Base-by-base conservation (phyloP, 2,113 vertebrate species). In the Pandion haliaetus region DNA sequence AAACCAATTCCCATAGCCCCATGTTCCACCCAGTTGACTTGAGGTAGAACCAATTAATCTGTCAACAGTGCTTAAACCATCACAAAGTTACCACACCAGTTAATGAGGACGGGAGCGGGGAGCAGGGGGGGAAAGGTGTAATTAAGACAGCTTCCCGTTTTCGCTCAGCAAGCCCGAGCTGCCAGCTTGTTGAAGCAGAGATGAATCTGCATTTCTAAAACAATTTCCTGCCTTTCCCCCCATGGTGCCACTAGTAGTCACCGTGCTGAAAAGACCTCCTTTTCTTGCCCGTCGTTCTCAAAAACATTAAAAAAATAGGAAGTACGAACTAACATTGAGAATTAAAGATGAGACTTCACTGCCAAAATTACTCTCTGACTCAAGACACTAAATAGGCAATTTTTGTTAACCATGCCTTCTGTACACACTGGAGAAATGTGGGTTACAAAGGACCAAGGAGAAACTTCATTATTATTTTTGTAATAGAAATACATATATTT, bases 41-140 rank as follows among this genome's bases (percentile, higher is more conserved):
- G 92, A 88, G 67, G 55, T 44, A 82, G 61, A 95, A 97, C 62
- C 96, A 93, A 97, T 97, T 95, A 63, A 97, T 97, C 97, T 96
- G 84, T 98, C 98, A 98, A 36, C 94, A 6, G 74, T 12, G 74
- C 79, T 91, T 66, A 79, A 94, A 85, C 47, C 87, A 81, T 57
- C 79, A 80, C 69, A 40, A 82, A 90, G 66, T 66, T 72, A 90
- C 57, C 36, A 32, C 3, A 2, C 17, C 82, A 71, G 77, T 62
- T 86, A 92, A 74, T 40, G 79, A 88, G 55, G 45, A 77, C 1
- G 10, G 52, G 52, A 54, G 52, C 52, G 17, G 52, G 52, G 15
- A 26, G 50, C 26, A 28, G 50, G 9, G 15, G 25, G 50, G 50
- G 26, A 6, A 52, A 52, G 26, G 50, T 28, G 26, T 52, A 52